Evolutionary conservation across 2,888 invertebrate species (phyloP), one percentile per base, ranked within the genome.

Genomic region (Synergus itoensis): DNA sequence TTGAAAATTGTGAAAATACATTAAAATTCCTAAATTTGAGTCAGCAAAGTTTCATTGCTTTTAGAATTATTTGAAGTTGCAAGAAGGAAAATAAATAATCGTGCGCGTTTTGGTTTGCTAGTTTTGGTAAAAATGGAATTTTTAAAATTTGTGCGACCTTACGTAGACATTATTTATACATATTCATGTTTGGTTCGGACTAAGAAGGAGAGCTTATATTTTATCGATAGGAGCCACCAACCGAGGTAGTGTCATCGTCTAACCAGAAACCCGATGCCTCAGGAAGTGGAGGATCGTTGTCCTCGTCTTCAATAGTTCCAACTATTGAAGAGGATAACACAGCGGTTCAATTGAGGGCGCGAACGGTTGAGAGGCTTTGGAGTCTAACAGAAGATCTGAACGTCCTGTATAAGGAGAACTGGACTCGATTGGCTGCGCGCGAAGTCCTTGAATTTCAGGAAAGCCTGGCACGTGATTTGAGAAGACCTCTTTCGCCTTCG

Each of bases 321-420:
- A 86, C 81, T 43, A 77, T 86, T 69, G 89, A 94, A 91, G 85
- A 90, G 93, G 81, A 95, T 93, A 81, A 92, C 89, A 85, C 87
- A 89, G 87, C 89, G 78, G 93, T 93, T 81, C 94, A 95, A 81
- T 92, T 96, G 81, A 93, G 96, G 77, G 94, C 95, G 1, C 94
- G 94, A 85, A 96, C 97, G 4, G 97, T 97, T 2, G 96, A 97
- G 92, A 94, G 95, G 16, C 93, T 97, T 80, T 97, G 97, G 97
- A 96, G 96, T 81, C 96, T 97, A 84, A 97, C 98, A 0, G 96
- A 96, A 91, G 96, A 97, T 89, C 93, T 98, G 78, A 98, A 98
- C 91, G 97, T 98, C 86, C 93, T 98, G 79, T 97, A 98, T 91
- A 96, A 97, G 89, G 96, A 97, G 88, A 98, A 98, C 92, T 98